Base-by-base conservation (phyloP, 1,140 invertebrate species). In the Epicauta chinensis region DNA sequence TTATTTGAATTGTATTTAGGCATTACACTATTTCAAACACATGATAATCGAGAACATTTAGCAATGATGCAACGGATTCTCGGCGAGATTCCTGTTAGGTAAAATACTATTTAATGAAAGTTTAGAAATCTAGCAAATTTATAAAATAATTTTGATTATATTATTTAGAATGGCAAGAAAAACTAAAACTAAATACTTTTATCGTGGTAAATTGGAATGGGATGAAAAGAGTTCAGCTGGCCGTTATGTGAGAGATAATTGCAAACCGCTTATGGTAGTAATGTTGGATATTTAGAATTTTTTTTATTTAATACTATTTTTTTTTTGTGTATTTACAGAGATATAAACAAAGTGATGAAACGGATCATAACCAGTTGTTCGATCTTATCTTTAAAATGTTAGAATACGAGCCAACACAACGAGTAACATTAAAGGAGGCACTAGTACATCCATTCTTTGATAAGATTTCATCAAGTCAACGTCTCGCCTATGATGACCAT, bases 51-150 rank as follows among this genome's bases (percentile, higher is more conserved):
- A 40, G 97, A 99, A 71, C 97, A 99, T 78, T 80, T 99, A 63
- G 97, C 97, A 39, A 99, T 99, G 95, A 99, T 99, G 95, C 95
- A 99, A 71, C 79, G 96, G 62, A 98, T 99, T 64, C 78, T 99
- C 34, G 96, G 97, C 38, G 84, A 89, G 53, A 87, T 99, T 69
- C 97, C 96, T 36, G 89, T 91, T 73, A 83, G 93, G 78, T 79
- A 66, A 58, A 47, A 40, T 38, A 7, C 5, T 1, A 17, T 9
- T 11, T 10, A 37, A 10, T 16, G 7, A 16, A 15, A n/a, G 14
- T 16, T 41, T 16, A 45, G 3, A 39, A n/a, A 9, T 34, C 30
- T 42, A 49, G n/a, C 23, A 44, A 36, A 44, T 52, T 43, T 42
- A 44, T 46, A n/a, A 6, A 29, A 34, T 43, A 14, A n/a, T 1